These are phyloP conservation scores for Cheilinus undulatus DNA, from an alignment of 2,113 vertebrate species.

Conservation along the genomic window DNA sequence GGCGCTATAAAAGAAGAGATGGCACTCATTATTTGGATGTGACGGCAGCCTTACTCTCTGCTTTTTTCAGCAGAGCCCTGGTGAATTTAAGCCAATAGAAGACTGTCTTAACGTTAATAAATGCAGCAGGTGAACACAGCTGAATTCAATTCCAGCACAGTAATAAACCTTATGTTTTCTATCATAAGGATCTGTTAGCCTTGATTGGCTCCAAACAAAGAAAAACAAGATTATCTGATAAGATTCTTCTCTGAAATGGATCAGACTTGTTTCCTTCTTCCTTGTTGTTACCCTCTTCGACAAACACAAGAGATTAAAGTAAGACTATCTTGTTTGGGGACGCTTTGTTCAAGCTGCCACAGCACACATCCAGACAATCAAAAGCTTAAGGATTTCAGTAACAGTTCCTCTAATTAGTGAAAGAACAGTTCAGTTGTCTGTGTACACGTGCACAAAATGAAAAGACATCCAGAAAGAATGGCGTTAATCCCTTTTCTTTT, in stretches of 20 bases:
- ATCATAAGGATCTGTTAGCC: slow-evolving; percentile 10
- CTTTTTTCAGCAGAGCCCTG: neutral
- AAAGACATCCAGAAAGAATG: neutral
- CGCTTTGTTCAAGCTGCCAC: slow-evolving; percentile 5
- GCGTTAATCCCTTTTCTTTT: neutral
- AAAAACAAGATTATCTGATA: neutral
- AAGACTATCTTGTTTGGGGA: slow-evolving; percentile 42
- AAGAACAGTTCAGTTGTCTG: slow-evolving; percentile 4
- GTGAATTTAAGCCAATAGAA: slow-evolving; percentile 2
- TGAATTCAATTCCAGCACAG: neutral
- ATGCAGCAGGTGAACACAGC: neutral
- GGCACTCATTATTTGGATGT: slow-evolving; percentile 9
- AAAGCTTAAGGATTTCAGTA: slow-evolving; percentile 5
- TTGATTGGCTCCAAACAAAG: neutral
- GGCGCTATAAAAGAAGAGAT: neutral
- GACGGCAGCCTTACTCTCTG: neutral
- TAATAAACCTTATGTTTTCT: neutral
- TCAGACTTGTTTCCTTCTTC: neutral
- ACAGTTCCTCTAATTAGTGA: slow-evolving; percentile 15
- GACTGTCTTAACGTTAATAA: neutral
- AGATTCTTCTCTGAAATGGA: slow-evolving; percentile 12
- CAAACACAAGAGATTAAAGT: slow-evolving; percentile 26
- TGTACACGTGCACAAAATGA: neutral
- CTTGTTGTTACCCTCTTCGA: neutral
- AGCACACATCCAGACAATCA: neutral